Evolutionary conservation across 2,113 vertebrate genomes (phyloP), one percentile per base, ranked within the genome.

Genomic region (Poecilia latipinna): DNA sequence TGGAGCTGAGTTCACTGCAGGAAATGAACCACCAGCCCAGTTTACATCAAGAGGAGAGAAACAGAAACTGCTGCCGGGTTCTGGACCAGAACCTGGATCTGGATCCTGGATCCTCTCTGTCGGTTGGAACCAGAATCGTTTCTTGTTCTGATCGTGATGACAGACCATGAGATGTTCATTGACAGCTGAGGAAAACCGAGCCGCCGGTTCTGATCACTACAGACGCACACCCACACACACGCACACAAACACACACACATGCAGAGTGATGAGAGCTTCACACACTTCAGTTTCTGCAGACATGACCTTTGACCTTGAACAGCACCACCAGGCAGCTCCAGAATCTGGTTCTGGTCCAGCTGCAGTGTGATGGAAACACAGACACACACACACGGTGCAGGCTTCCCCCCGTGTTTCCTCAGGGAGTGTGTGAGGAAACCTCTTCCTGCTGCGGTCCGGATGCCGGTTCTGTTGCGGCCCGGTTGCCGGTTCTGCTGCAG

Each of bases 361-460:
- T 70, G 54, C 65, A 73, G 70, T 54, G 60, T 70, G 68, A 57
- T 48, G 17, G 44, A 48, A 48, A 44, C 42, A 67, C 73, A 73
- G 77, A 65, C 67, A 32, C 61, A 37, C 68, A 67, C 63, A 60
- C 73, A 70, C 24, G 13, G 22, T 63, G 68, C 68, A 65, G 87
- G 90, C 80, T 75, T 91, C 85, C 90, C 88, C 86, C 78, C 73
- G 35, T 78, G 90, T 91, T 80, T 88, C 88, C 81, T 29, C 68
- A 3, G 66, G 80, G 85, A 82, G 32, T 79, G 65, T 77, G 78
- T 72, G 7, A 74, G 73, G 85, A 87, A 87, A 83, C 68, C 75
- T 86, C 87, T 89, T 89, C 85, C 87, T 88, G 85, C 79, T 84
- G 70, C 48, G 74, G 70, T 1, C 78, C 62, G 78, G 75, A 68